Conservation (phyloP, 2,113 vertebrate species). For the Anser cygnoides region DNA sequence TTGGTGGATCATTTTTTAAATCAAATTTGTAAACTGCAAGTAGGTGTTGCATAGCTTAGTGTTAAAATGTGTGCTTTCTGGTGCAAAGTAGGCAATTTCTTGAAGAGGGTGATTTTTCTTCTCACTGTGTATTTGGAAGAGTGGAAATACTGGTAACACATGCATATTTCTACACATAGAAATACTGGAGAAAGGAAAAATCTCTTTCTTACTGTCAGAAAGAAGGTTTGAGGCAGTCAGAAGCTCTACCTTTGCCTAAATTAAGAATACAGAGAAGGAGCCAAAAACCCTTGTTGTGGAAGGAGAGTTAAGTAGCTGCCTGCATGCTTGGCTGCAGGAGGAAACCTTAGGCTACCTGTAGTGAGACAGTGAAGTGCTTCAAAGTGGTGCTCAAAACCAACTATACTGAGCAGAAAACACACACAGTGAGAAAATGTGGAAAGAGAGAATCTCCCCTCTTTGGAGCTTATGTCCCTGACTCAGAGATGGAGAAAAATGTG, state of each 20-base stretch:
- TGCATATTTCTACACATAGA: not conserved
- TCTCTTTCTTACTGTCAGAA: not conserved
- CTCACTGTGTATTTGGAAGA: not conserved
- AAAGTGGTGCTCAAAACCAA: not conserved
- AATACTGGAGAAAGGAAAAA: not conserved
- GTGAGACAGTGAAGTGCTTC: not conserved
- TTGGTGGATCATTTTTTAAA: not conserved
- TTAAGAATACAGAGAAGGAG: not conserved
- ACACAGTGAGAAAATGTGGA: not conserved
- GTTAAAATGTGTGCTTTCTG: not conserved
- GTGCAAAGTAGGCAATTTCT: not conserved
- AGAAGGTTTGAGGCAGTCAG: not conserved
- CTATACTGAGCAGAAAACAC: not conserved
- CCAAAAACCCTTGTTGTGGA: not conserved
- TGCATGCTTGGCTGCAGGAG: not conserved
- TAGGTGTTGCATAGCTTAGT: not conserved
- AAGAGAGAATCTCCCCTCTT: not conserved
- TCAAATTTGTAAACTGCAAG: not conserved
- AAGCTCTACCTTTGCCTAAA: not conserved
- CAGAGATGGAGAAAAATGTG: not conserved
- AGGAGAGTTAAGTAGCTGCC: not conserved
- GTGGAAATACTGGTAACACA: no score
- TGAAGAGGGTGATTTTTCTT: not conserved
- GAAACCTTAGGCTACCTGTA: not conserved
- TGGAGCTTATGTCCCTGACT: not conserved